Base-by-base conservation (phyloP, 2,888 invertebrate species). In the Netelia melanura region DNA sequence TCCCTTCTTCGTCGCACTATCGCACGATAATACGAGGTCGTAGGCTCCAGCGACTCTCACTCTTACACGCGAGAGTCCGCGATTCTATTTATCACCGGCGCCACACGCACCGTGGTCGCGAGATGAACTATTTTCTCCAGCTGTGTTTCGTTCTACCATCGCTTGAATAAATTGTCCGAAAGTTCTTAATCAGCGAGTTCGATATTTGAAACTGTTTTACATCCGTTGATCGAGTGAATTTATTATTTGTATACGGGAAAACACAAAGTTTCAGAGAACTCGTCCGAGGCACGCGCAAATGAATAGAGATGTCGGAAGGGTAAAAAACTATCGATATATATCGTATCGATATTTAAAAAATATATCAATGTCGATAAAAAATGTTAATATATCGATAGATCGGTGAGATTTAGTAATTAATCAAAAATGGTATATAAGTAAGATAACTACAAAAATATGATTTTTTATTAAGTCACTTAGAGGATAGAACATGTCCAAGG, bases 71-170 rank as follows among this genome's bases (percentile, higher is more conserved):
- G 48, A 21, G 65, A 54, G 61, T 67, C 44, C 14, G 17, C 43
- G 74, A 56, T 77, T 23, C 25, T 65, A 67, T 61, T 77, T 72
- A 72, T 84, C 52, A 67, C 68, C 54, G 84, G 81, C 84, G 84
- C 81, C 76, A 81, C 52, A 70, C 78, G 9, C 25, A 14, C 78
- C 52, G 81, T 76, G 76, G 84, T 84, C 83, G 80, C 80, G 77
- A 6, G 11, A 21, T 65, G 25, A 38, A 43, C 52, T 38, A 65
- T 65, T 76, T 76, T 54, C 9, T 58, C 8, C 14, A 14, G 44
- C 0, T 8, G 56, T 43, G 3, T 14, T 30, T 64, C 38, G 25
- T 38, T 17, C 11, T 11, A 3, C 54, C 23, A 3, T 67, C 23
- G 11, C n/a, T 23, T 14, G 30, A n/a, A 8, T 17, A 44, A 58